phyloP scores from a whole-genome alignment of 2,113 vertebrate genomes.

The Bujurquina vittata region DNA sequence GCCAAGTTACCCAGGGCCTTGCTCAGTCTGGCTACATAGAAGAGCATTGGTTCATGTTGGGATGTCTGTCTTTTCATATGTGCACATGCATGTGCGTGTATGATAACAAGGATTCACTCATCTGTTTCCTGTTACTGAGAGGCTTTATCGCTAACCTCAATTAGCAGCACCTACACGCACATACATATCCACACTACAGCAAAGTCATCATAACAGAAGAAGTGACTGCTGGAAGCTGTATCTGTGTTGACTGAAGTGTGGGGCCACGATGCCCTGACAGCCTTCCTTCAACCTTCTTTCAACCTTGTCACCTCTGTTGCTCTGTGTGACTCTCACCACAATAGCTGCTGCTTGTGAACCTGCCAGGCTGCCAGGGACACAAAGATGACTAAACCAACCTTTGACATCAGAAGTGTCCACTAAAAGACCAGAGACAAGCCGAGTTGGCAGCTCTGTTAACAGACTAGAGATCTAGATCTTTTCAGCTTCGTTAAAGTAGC shows the following conservation, averaged over 20 bases:
- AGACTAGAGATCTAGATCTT: constrained; percentile 63
- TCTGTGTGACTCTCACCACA: constrained; percentile 72
- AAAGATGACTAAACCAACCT: constrained; percentile 74
- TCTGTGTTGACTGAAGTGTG: constrained; percentile 59
- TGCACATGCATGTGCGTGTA: constrained; percentile 8
- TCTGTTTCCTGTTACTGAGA: constrained; percentile 43
- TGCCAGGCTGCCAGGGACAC: constrained; percentile 78
- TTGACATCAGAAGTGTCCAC: constrained; percentile 76
- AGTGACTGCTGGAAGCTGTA: constrained; percentile 47
- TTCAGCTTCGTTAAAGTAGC: constrained; percentile 70
- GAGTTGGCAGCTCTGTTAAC: constrained; percentile 77
- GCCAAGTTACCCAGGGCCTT: constrained; percentile 31
- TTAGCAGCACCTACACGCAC: constrained; percentile 34
- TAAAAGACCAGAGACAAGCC: constrained; percentile 76
- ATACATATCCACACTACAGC: constrained; percentile 47
- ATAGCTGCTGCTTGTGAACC: constrained; percentile 73
- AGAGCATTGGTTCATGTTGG: constrained; percentile 33
- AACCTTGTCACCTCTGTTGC: constrained; percentile 74
- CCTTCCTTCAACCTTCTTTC: constrained; percentile 75
- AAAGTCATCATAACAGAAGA: constrained; percentile 48
- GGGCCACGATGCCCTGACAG: constrained; percentile 70
- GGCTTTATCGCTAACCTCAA: constrained; percentile 39
- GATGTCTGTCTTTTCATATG: constrained; percentile 44
- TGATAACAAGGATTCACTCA: constrained; percentile 41
- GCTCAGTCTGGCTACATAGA: constrained; percentile 37